Percentiles rank a stretch among this genome's conserved stretches.
Evolutionary conservation across 2,113 vertebrate species (phyloP).

Genomic region (Chloebia gouldiae): DNA sequence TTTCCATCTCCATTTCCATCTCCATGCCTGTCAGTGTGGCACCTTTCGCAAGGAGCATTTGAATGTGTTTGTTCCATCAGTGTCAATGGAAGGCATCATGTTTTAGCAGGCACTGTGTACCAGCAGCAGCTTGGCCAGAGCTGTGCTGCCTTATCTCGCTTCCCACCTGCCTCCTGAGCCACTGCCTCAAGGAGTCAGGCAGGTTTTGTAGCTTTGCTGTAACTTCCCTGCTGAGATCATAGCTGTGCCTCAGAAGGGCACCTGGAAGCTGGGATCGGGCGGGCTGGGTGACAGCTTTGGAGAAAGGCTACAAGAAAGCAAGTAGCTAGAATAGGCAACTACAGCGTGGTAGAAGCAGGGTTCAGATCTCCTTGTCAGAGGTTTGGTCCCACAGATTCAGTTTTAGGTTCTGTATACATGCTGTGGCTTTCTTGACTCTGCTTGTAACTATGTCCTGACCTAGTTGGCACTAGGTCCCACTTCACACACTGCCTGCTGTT

Average conservation of each 20-base stretch:
- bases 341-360: not conserved
- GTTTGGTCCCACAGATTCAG: not conserved
- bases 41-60: not conserved
- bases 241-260: rapidly evolving
- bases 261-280: not conserved
- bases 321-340: not conserved
- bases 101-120: not conserved
- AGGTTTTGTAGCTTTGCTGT: not conserved
- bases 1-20: not conserved
- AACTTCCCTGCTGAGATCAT: not conserved
- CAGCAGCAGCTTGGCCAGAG: rapidly evolving
- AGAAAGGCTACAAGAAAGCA: not conserved
- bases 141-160: not conserved
- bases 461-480: not conserved
- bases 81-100: not conserved
- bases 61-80: not conserved
- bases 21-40: not conserved
- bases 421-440: not conserved
- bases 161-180: not conserved
- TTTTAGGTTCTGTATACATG: rapidly evolving
- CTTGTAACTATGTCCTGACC: not conserved
- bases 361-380: not conserved
- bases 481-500: not conserved
- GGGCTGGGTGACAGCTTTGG: not conserved
- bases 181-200: not conserved